Evolutionary conservation across 2,113 vertebrate species (phyloP).

Genomic region (Paracanthobrama guichenoti): DNA sequence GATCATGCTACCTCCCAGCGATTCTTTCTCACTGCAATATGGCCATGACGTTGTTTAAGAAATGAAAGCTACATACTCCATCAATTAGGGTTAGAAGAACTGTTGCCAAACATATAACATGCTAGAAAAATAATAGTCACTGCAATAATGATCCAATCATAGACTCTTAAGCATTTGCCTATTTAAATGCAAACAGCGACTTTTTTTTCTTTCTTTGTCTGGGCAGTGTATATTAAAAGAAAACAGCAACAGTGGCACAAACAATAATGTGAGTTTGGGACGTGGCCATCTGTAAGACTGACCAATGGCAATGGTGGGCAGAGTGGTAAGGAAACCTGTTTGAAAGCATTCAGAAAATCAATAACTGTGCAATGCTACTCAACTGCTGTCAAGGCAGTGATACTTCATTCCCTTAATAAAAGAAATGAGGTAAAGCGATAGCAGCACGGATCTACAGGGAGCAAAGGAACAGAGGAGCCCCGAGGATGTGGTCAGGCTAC

Average conservation of each 20-base stretch:
- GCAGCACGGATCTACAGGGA: background rate
- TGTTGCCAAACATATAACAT: too few species aligned
- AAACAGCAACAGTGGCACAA: background rate
- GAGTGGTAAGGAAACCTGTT: background rate
- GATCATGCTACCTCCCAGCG: too few species aligned
- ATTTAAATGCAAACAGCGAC: too few species aligned
- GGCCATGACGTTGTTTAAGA: too few species aligned
- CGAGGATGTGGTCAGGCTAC: constrained; percentile 36
- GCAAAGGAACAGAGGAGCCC: background rate
- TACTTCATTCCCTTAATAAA: background rate
- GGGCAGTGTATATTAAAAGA: too few species aligned
- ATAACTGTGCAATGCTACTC: background rate
- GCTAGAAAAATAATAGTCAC: too few species aligned
- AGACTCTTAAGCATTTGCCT: too few species aligned
- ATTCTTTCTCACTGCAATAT: too few species aligned
- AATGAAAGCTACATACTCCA: too few species aligned
- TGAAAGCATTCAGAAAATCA: background rate
- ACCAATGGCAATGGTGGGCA: background rate
- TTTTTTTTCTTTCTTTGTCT: too few species aligned
- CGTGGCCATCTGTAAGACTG: background rate
- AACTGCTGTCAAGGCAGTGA: background rate
- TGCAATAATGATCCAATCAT: too few species aligned
- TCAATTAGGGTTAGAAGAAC: too few species aligned
- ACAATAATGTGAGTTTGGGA: background rate
- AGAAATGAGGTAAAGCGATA: background rate